Conservation (phyloP, 2,888 invertebrate genomes). For the Galeruca laticollis region DNA sequence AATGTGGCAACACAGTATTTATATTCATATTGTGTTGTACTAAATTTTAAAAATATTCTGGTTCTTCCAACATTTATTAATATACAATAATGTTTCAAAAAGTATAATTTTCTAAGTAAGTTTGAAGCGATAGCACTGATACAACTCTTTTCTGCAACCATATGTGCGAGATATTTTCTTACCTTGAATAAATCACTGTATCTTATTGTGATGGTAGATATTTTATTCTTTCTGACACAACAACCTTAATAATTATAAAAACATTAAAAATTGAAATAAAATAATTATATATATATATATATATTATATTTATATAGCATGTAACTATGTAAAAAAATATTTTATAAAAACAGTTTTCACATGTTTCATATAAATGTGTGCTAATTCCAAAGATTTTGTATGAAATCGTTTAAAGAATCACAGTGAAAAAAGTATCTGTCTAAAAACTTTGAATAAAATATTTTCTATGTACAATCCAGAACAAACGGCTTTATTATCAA, state of each 20-base stretch:
- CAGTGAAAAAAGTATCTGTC: not conserved
- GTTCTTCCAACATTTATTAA: too few species aligned
- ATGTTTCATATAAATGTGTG: not conserved
- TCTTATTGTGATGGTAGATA: too few species aligned
- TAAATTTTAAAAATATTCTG: too few species aligned
- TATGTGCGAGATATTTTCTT: too few species aligned
- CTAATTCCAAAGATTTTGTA: not conserved
- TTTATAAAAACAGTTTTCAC: constrained; percentile 6
- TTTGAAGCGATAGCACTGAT: not conserved
- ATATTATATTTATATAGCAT: not conserved
- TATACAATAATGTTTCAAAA: too few species aligned
- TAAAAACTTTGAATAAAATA: not conserved
- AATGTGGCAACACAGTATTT: too few species aligned
- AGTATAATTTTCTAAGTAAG: too few species aligned
- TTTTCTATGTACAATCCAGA: constrained; percentile 10
- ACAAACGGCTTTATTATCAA: constrained; percentile 8
- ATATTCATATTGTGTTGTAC: too few species aligned
- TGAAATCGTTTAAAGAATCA: constrained; percentile 2
- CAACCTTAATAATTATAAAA: too few species aligned
- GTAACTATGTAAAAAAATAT: constrained; percentile 8
- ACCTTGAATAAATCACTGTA: not conserved
- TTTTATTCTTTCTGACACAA: too few species aligned
- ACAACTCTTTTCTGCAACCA: constrained; percentile 2
- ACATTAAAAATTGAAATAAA: not conserved
- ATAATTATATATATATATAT: too few species aligned